Base-by-base conservation (phyloP, 2,797 vertebrate species). In the Paramormyrops hopkinsi region DNA sequence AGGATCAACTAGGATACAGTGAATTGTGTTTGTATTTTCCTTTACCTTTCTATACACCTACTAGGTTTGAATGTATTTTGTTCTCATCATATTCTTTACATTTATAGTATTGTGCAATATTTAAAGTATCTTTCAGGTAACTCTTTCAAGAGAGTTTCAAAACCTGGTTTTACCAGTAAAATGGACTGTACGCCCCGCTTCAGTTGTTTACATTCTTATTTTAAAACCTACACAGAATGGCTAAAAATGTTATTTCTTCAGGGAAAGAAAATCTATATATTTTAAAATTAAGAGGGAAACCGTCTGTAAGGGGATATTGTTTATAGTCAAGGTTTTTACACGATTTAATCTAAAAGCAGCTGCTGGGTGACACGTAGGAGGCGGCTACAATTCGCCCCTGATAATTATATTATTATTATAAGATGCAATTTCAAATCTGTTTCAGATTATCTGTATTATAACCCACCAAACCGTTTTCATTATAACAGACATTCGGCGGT, bases 331-430 rank as follows among this genome's bases (percentile, higher is more conserved):
- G 56, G 46, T 56, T 29, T 22, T 22, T 29, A 48, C 48, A 17
- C 41, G 25, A 65, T 62, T 48, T 54, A 53, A 50, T 54, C 50
- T 48, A 53, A 89, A 82, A 87, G 82, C 90, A 91, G 90, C 90
- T 90, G 88, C 48, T 59, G 7, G 82, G 84, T 59, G 65, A 11
- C 48, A 73, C 79, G 37, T 56, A 86, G 41, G 53, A 83, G 62
- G 85, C 87, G 87, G 46, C 73, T 19, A 19, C 53, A 37, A 44
- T 33, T 87, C 53, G 11, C 4, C 65, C 65, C 14, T 14, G 37
- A 73, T 73, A 69, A 33, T 69, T 69, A 73, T 73, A 37, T 29
- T 29, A 29, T 29, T 29, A 29, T 29, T 29, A 29, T 29, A 37
- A 73, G 14, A 73, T 37, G 12, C 12, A 73, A 14, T 37, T 65